Conservation (phyloP, 2,113 vertebrate species). For the Hemibates koningsi region DNA sequence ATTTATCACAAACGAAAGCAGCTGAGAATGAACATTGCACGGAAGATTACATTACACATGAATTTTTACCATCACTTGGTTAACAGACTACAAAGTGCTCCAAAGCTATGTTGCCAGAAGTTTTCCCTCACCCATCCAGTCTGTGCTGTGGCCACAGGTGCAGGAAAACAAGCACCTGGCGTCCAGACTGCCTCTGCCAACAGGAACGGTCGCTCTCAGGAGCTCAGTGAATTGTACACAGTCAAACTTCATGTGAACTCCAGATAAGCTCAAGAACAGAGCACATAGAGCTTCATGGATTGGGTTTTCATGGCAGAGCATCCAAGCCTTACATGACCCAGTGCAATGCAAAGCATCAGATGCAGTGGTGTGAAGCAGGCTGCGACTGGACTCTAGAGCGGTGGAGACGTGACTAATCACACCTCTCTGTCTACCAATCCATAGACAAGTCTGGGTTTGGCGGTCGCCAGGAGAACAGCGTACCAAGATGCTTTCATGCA, state of each 20-base stretch:
- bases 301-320: background rate
- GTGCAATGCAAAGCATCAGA: background rate
- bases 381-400: background rate
- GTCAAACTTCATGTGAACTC: background rate
- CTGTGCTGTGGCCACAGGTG: background rate
- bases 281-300: background rate
- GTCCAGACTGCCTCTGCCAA: background rate
- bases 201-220: background rate
- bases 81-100: background rate
- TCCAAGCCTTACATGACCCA: background rate
- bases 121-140: background rate
- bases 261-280: background rate
- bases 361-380: background rate
- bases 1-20: fast-evolving
- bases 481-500: background rate
- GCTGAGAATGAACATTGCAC: background rate
- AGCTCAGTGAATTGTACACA: background rate
- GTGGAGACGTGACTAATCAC: background rate
- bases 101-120: background rate
- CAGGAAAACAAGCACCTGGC: background rate
- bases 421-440: background rate
- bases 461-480: background rate
- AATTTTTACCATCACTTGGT: background rate
- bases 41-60: background rate
- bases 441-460: too few species aligned